Evolutionary conservation across 2,888 invertebrate genomes (phyloP).

Genomic region (Thereva nobilitata): DNA sequence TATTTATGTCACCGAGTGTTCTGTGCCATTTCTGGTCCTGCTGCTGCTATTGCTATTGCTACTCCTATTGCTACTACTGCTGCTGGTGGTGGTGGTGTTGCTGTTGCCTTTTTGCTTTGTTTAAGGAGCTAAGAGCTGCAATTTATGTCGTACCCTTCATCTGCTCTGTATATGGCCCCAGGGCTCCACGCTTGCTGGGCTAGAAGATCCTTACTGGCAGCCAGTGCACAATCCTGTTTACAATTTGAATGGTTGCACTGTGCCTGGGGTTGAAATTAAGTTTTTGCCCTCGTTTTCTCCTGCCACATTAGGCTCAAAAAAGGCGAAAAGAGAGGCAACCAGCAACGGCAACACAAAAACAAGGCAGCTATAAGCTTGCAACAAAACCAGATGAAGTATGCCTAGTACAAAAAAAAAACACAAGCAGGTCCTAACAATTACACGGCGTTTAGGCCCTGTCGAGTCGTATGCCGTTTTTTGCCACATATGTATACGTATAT

Average conservation of each 20-base stretch:
- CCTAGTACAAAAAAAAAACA: conserved; percentile 11
- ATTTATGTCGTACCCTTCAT: no score
- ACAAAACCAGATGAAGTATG: conserved; percentile 19
- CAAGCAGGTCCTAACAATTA: neutral
- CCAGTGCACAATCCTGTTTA: conserved; percentile 21
- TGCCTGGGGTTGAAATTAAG: conserved; percentile 32
- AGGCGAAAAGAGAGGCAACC: neutral
- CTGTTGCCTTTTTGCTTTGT: no score
- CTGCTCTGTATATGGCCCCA: neutral
- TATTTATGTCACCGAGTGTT: conserved; percentile 34
- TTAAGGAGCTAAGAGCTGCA: no score
- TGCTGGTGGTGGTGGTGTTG: neutral
- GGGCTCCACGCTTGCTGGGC: conserved; percentile 1
- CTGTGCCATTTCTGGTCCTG: neutral
- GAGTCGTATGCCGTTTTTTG: neutral
- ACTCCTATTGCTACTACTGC: neutral
- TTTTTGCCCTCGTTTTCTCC: conserved; percentile 33
- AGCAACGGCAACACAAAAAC: neutral
- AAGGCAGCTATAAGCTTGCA: conserved; percentile 2
- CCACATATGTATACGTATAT: neutral
- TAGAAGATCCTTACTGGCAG: neutral
- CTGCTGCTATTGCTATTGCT: neutral
- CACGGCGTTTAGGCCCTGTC: conserved; percentile 14
- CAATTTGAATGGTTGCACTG: conserved; percentile 32
- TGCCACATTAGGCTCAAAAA: conserved; percentile 7